Evolutionary conservation across 2,113 vertebrate genomes (phyloP).

Genomic region (Sylvia atricapilla): DNA sequence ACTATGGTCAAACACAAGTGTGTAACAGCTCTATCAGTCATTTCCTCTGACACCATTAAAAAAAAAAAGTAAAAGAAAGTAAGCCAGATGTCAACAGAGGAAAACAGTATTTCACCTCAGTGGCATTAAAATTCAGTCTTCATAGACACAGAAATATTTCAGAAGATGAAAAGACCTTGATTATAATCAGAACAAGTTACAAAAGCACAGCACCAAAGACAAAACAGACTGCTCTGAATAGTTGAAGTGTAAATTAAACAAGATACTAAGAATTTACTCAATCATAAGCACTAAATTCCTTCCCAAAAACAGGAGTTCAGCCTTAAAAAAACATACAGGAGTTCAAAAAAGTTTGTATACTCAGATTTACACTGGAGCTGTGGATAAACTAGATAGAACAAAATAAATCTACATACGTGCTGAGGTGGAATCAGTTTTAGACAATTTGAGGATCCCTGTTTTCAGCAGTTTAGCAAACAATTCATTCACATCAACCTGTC

Average conservation of each 20-base stretch:
- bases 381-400: not conserved
- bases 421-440: conserved; percentile 74
- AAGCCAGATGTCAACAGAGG: not conserved
- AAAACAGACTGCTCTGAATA: not conserved
- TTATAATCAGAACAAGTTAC: not conserved
- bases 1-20: not conserved
- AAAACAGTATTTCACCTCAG: not conserved
- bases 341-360: not conserved
- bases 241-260: not conserved
- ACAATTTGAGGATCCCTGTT: conserved; percentile 89
- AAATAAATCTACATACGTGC: conserved; percentile 61
- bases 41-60: not conserved
- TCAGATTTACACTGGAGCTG: not conserved
- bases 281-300: not conserved
- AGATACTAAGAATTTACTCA: not conserved
- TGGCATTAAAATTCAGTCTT: not conserved
- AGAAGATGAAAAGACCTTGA: not conserved
- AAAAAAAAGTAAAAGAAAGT: not conserved
- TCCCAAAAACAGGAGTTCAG: not conserved
- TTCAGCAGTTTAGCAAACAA: conserved; percentile 90
- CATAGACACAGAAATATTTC: not conserved
- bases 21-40: not conserved
- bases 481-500: conserved; percentile 95
- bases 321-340: not conserved
- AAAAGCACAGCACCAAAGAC: not conserved